Evolutionary conservation across 2,797 vertebrate genomes (phyloP).

Genomic region (Hydrolagus colliei): DNA sequence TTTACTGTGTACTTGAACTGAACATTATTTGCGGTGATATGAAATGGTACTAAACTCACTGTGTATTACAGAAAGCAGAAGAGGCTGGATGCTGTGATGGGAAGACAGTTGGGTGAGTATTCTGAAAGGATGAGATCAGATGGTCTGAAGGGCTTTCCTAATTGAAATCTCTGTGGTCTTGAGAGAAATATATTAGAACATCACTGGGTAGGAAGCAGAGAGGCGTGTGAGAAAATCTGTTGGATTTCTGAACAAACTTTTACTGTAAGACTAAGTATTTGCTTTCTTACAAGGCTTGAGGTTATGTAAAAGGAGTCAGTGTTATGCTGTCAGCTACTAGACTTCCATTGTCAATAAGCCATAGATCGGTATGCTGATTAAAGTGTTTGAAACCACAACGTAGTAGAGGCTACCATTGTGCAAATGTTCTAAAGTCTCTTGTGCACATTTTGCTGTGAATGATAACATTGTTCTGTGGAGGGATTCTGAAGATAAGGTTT

Average conservation of each 20-base stretch:
- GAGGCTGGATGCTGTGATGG: too few species aligned
- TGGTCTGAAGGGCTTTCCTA: too few species aligned
- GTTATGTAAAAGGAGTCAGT: neutral
- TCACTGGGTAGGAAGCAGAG: neutral
- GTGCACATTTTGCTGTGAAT: conserved; percentile 1
- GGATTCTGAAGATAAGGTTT: neutral
- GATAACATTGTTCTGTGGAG: conserved; percentile 13
- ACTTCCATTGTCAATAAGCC: conserved; percentile 11
- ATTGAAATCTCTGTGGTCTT: too few species aligned
- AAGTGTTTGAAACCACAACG: neutral
- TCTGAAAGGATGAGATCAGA: too few species aligned
- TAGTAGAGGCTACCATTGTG: conserved; percentile 9
- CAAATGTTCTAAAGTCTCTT: neutral
- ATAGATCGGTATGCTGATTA: conserved; percentile 8
- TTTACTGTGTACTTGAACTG: neutral
- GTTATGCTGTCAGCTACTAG: neutral
- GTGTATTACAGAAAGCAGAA: conserved; percentile 13
- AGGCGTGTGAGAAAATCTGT: neutral
- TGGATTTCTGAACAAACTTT: neutral
- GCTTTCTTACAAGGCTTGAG: conserved; percentile 5
- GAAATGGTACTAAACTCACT: neutral
- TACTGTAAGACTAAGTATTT: conserved; percentile 9
- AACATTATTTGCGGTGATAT: neutral
- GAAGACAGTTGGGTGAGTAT: too few species aligned
- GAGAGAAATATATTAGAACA: neutral